Base-by-base conservation (phyloP, 2,888 invertebrate genomes). In the Clitarchus hookeri region DNA sequence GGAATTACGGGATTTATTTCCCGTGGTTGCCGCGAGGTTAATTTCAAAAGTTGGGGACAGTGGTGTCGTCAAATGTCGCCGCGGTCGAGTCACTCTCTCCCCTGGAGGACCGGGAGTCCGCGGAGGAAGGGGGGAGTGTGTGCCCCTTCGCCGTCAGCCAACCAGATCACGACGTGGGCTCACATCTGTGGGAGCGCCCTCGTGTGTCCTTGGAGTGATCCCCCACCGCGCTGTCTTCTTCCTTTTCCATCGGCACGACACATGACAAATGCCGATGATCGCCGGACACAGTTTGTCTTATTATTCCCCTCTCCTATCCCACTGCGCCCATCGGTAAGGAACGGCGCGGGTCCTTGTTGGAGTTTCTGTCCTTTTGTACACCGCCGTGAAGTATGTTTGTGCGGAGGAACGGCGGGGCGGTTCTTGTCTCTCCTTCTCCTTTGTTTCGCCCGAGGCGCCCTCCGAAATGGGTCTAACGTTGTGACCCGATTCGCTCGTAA, bases 181-280 rank as follows among this genome's bases (percentile, higher is more conserved):
- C 53, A 4, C 48, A 48, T 48, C 48, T 16, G 48, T 16, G 48
- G 48, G 48, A 16, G n/a, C 23, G 23, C 19, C n/a, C 65, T 16
- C 2, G n/a, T 6, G 2, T 65, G 23, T 65, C 65, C 65, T 65
- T 65, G 65, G 65, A n/a, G 19, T 23, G 65, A 19, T 65, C 65
- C 65, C 65, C 65, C 65, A 23, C n/a, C 65, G 65, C 65, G 65
- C 8, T 23, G n/a, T 16, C 65, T 8, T 65, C 0, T 23, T 65
- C n/a, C 65, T 65, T 65, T 65, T n/a, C 23, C n/a, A n/a, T 65
- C 65, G 65, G n/a, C 65, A 8, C 65, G 65, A 65, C 65, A 65
- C 65, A n/a, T 65, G 65, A 65, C 65, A 65, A 65, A 65, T 65
- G 65, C n/a, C 65, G 16, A 65, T 65, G 65, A 65, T 65, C 65